Conservation (phyloP, 2,113 vertebrate species). For the Athene cunicularia region DNA sequence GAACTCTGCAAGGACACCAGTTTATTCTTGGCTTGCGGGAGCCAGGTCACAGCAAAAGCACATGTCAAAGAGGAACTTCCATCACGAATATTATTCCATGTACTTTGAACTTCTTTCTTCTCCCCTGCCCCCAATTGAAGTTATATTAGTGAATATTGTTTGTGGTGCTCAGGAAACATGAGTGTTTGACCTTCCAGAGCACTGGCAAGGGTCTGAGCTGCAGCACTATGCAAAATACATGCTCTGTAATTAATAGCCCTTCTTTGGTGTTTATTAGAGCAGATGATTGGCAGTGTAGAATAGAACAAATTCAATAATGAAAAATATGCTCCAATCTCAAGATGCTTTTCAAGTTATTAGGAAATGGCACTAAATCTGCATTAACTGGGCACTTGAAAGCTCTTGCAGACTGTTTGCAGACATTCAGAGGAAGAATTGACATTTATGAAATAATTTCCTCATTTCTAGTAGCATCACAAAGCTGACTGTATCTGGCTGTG, state of each 20-base stretch:
- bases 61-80: neutral
- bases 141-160: neutral
- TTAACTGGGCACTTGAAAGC: neutral
- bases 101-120: neutral
- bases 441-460: neutral
- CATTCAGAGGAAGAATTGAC: neutral
- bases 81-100: neutral
- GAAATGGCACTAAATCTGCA: neutral
- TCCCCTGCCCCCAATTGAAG: fast-evolving
- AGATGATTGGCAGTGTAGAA: neutral
- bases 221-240: neutral
- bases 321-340: neutral
- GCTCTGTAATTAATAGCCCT: neutral
- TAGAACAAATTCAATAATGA: neutral
- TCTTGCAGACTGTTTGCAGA: neutral
- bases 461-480: neutral
- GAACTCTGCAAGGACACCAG: neutral
- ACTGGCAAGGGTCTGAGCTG: neutral
- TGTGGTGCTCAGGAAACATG: neutral
- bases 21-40: neutral
- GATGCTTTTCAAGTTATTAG: neutral
- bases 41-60: neutral
- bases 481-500: neutral
- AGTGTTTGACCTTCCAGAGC: neutral
- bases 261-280: neutral